Percentiles rank a stretch among this genome's conserved stretches.
These are phyloP conservation scores for Dipodomys merriami DNA, from an alignment of 2,113 vertebrate genomes.

Conservation along the genomic window DNA sequence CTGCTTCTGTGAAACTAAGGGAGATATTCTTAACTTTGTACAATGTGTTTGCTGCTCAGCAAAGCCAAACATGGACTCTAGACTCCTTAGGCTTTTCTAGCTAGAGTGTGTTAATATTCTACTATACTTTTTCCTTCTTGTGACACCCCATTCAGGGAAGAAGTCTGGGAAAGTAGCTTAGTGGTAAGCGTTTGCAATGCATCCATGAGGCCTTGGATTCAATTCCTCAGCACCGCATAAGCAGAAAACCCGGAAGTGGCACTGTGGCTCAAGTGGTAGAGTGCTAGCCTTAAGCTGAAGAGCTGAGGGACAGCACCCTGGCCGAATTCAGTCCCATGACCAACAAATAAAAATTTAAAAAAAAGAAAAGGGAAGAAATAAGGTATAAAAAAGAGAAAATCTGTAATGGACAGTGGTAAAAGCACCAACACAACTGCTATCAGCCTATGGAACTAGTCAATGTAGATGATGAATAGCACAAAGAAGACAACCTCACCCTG, in stretches of 20 bases:
- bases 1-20: not conserved
- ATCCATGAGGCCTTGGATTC: no score
- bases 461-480: not conserved
- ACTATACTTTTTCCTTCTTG: not conserved
- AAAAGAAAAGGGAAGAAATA: not conserved
- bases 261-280: no score
- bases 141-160: not conserved
- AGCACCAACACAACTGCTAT: not conserved
- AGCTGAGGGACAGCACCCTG: no score
- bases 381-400: not conserved
- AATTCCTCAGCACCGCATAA: no score
- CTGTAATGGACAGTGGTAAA: not conserved
- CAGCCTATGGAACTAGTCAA: no score
- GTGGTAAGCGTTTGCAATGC: no score
- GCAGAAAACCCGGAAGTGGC: no score
- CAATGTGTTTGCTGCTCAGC: not conserved
- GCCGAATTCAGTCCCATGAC: no score
- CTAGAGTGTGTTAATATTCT: not conserved
- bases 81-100: not conserved
- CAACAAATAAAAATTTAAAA: no score
- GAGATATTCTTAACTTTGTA: not conserved
- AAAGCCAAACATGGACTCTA: not conserved
- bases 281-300: no score
- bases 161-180: no score
- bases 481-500: no score